Conservation (phyloP, 2,888 invertebrate genomes). For the Lottia scabra region DNA sequence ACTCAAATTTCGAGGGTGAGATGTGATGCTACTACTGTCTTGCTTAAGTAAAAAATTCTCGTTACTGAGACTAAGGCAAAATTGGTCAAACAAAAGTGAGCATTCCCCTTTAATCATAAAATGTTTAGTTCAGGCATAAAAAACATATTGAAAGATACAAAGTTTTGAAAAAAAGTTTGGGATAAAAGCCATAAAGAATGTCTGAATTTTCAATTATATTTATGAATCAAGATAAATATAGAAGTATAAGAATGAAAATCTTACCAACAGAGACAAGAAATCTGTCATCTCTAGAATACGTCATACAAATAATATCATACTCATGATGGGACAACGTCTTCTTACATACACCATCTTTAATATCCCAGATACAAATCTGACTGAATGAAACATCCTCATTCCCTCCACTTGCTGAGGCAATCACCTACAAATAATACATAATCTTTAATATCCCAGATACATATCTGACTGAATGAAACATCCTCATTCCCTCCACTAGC, state of each 20-base stretch:
- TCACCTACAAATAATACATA: slow-evolving; percentile 43
- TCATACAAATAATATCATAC: slow-evolving; percentile 58
- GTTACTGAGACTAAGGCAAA: too few species aligned
- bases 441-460: neutral
- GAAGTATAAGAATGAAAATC: slow-evolving; percentile 29
- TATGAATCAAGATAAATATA: too few species aligned
- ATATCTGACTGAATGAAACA: slow-evolving; percentile 57
- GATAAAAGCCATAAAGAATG: too few species aligned
- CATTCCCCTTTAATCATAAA: too few species aligned
- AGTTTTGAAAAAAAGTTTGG: too few species aligned
- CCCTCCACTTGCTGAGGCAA: slow-evolving; percentile 65
- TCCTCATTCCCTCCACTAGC: slow-evolving; percentile 60
- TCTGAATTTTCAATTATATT: too few species aligned
- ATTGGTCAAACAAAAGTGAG: too few species aligned
- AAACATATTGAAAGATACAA: too few species aligned
- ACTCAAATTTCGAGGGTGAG: too few species aligned
- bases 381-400: slow-evolving; percentile 50
- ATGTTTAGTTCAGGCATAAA: too few species aligned
- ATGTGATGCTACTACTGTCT: too few species aligned
- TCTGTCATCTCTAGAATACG: slow-evolving; percentile 65
- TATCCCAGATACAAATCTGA: slow-evolving; percentile 66
- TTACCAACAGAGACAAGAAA: slow-evolving; percentile 65
- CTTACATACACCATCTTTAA: slow-evolving; percentile 52
- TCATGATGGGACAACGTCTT: slow-evolving; percentile 60
- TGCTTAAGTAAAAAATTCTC: too few species aligned